Conservation (phyloP, 2,797 vertebrate species). For the Malurus leucopterus region DNA sequence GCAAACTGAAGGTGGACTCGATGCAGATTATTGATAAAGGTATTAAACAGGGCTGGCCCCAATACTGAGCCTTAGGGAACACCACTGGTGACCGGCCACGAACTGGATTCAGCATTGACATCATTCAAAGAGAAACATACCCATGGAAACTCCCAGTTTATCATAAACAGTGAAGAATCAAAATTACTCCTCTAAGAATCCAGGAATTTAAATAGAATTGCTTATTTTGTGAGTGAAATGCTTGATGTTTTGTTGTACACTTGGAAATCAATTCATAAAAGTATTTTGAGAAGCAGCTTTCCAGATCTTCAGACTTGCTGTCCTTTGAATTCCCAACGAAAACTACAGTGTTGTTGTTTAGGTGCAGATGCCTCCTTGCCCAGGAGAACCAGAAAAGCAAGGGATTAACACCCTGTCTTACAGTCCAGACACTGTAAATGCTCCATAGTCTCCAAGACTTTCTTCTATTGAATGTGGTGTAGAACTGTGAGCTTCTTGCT, state of each 20-base stretch:
- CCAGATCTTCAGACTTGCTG: background rate
- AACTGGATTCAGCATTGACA: background rate
- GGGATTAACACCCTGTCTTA: background rate
- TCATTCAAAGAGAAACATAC: background rate
- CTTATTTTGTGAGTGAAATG: background rate
- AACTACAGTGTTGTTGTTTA: background rate
- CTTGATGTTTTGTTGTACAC: background rate
- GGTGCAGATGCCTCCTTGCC: background rate
- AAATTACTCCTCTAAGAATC: background rate
- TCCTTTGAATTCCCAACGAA: background rate
- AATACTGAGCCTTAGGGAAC: background rate
- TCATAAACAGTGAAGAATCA: background rate
- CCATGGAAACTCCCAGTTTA: background rate
- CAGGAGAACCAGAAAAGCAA: background rate
- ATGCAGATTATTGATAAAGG: background rate
- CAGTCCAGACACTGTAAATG: background rate
- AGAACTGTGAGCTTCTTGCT: background rate
- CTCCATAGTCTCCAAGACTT: background rate
- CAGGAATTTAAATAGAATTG: background rate
- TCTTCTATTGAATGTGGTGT: background rate
- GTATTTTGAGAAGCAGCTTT: background rate
- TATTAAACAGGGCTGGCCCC: background rate
- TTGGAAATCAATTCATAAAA: background rate
- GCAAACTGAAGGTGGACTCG: background rate
- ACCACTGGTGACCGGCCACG: background rate